These are phyloP conservation scores for Onthophagus sagittarius DNA, from an alignment of 2,888 invertebrate genomes.

Conservation along the genomic window DNA sequence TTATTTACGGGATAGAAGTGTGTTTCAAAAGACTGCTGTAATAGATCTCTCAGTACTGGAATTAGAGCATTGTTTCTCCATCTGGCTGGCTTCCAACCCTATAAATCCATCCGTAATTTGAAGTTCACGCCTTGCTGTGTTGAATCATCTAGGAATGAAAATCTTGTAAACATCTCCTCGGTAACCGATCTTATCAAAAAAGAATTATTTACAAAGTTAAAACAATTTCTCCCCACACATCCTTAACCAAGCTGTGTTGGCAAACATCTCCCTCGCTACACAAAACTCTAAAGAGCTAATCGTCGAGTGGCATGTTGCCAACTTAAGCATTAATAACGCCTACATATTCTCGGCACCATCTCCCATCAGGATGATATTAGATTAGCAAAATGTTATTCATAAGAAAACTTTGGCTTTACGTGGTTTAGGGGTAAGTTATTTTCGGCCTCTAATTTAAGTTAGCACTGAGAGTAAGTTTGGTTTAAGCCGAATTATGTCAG, in stretches of 20 bases:
- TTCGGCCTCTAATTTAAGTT: background rate
- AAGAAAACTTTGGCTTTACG: background rate
- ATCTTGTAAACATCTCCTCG: background rate
- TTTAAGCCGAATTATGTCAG: background rate
- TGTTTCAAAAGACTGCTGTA: background rate
- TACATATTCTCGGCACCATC: background rate
- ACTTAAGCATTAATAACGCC: background rate
- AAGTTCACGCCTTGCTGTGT: background rate
- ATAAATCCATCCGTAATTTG: background rate
- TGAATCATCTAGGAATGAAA: background rate
- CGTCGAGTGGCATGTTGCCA: background rate
- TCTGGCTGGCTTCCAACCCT: background rate
- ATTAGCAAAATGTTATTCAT: background rate
- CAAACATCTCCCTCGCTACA: background rate
- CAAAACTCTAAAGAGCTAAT: background rate
- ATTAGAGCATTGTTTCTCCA: background rate
- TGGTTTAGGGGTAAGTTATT: background rate
- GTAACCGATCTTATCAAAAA: background rate
- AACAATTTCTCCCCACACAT: background rate
- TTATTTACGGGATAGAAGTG: background rate
- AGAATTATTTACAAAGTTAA: background rate
- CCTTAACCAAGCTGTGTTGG: background rate
- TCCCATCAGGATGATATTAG: background rate
- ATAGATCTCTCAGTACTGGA: background rate
- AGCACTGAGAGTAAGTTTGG: background rate